Percentiles rank a stretch among this genome's conserved stretches.
These are phyloP conservation scores for Lordiphosa stackelbergi DNA, from an alignment of 1,140 invertebrate genomes.

Conservation along the genomic window DNA sequence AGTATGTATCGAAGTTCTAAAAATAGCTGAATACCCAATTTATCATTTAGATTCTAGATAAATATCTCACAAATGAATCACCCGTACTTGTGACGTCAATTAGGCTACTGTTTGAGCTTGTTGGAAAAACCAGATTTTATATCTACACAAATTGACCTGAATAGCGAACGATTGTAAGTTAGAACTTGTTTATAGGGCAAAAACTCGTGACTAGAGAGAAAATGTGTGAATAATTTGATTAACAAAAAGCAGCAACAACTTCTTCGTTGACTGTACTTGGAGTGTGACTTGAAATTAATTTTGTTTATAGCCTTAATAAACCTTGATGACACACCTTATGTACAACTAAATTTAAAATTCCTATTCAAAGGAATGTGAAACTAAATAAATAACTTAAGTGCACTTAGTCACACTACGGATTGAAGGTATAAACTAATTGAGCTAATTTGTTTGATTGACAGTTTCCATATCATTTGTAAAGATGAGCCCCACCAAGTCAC, in stretches of 20 bases:
- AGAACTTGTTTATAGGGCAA: slow-evolving; percentile 1
- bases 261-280: slow-evolving; percentile 9
- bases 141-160: background rate
- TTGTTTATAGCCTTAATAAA: slow-evolving; percentile 32
- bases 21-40: background rate
- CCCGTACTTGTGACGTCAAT: slow-evolving; percentile 25
- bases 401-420: slow-evolving; percentile 4
- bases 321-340: slow-evolving; percentile 53
- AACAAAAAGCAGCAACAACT: background rate
- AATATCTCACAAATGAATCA: slow-evolving; percentile 21
- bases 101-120: slow-evolving; percentile 6
- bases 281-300: slow-evolving; percentile 52
- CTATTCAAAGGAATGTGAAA: slow-evolving; percentile 12
- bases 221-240: slow-evolving; percentile 47
- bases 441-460: slow-evolving; percentile 20
- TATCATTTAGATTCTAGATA: slow-evolving; percentile 10
- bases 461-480: background rate
- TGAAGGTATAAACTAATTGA: slow-evolving; percentile 29
- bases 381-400: background rate
- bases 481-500: slow-evolving; percentile 52
- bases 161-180: too few relatives aligned
- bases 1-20: background rate
- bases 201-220: slow-evolving; percentile 32
- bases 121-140: slow-evolving; percentile 2
- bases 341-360: slow-evolving; percentile 24